Evolutionary conservation across 2,888 invertebrate genomes (phyloP), one percentile per base, ranked within the genome.

Genomic region (Dusona sp.): DNA sequence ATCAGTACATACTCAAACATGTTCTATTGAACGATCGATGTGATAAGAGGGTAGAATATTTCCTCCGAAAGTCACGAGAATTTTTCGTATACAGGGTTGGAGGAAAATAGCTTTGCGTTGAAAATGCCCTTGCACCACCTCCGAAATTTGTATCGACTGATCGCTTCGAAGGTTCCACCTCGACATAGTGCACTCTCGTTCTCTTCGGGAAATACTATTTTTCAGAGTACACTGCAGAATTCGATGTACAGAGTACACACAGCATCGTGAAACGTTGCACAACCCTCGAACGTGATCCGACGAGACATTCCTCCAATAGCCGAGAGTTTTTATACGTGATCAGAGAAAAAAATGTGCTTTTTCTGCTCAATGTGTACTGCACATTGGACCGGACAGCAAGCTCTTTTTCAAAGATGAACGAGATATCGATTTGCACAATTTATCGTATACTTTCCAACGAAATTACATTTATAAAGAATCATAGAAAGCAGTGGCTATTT

Each of bases 211-310:
- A 72, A 42, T 79, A 79, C 80, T 68, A 16, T 54, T 33, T 48
- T 36, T 72, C 61, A 64, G 54, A 70, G 61, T 51, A 51, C 51
- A n/a, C 22, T 45, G 4, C 51, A 13, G 25, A 33, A 45, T n/a
- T 1, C 8, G 16, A 38, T 67, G 45, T 67, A 67, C 54, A 36
- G 22, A 25, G 51, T 54, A 22, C 36, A 22, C 68, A 86, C 86
- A 89, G 79, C 79, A 72, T 68, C 65, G 70, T 65, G 67, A 86
- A 81, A 85, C 83, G 88, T 88, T 87, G 89, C 88, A 57, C 25
- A 88, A 89, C 88, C 89, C 86, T 87, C 86, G 89, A 88, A 90
- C 90, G 90, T 90, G 90, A 90, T 90, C 89, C 88, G 84, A 67
- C 87, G 89, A 86, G 83, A 87, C 87, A 83, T 54, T 72, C 25